Conservation (phyloP, 2,113 vertebrate genomes). For the Scolopax mira region DNA sequence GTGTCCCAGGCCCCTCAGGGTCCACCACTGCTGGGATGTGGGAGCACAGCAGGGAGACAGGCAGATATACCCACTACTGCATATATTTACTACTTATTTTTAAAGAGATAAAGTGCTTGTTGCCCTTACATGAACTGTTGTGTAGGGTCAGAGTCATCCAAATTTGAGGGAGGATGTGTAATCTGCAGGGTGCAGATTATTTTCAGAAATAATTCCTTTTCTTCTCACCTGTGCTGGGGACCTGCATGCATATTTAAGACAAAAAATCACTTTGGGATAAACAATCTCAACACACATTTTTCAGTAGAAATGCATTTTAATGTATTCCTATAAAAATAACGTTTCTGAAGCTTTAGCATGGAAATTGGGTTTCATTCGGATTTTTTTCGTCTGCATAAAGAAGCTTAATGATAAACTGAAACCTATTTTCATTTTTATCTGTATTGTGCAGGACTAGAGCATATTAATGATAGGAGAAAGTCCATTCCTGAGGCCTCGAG, state of each 20-base stretch:
- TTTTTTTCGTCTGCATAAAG: not conserved
- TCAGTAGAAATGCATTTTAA: not conserved
- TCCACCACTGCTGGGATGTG: accelerated
- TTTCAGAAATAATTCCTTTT: not conserved
- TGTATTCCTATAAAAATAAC: not conserved
- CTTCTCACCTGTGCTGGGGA: not conserved
- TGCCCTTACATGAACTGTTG: accelerated
- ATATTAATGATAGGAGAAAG: not conserved
- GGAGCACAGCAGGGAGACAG: accelerated
- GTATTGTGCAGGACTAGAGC: not conserved
- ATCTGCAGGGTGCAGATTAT: no score
- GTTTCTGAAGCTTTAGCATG: not conserved
- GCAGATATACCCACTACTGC: accelerated
- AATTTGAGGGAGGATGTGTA: not conserved
- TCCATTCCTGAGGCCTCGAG: not conserved
- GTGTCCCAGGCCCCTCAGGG: not conserved
- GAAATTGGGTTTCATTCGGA: not conserved
- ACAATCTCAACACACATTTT: not conserved
- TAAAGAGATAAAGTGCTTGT: accelerated
- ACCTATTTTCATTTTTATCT: not conserved
- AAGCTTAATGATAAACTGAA: not conserved
- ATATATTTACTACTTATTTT: not conserved
- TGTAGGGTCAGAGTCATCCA: not conserved
- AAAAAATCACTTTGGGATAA: not conserved
- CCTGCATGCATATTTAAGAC: not conserved